Evolutionary conservation across 2,113 vertebrate species (phyloP).

Genomic region (Bucco capensis): DNA sequence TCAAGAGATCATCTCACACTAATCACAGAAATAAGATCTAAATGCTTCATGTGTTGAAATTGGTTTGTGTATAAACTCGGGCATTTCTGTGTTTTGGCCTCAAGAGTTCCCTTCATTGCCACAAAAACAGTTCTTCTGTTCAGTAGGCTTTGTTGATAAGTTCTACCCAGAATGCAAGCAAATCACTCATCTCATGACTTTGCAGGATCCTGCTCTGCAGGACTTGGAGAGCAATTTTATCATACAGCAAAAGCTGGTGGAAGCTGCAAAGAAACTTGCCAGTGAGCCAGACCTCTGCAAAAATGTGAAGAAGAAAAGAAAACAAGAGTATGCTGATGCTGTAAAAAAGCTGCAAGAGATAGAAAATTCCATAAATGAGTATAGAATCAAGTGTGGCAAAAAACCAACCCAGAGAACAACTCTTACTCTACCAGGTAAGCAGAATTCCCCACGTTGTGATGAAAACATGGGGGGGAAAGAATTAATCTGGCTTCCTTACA

Average conservation of each 20-base stretch:
- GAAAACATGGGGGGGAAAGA: neutral
- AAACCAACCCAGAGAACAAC: slow-evolving; percentile 86
- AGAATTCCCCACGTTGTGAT: neutral
- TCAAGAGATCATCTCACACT: neutral
- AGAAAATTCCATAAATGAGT: slow-evolving; percentile 88
- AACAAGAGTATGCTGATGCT: slow-evolving; percentile 83
- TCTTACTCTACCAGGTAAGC: slow-evolving; percentile 80
- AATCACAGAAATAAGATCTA: neutral
- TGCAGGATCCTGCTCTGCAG: slow-evolving; percentile 87
- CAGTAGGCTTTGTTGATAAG: neutral
- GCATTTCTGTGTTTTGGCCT: neutral
- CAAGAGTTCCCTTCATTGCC: neutral
- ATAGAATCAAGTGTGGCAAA: slow-evolving; percentile 84
- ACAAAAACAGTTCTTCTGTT: neutral
- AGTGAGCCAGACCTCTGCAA: slow-evolving; percentile 86
- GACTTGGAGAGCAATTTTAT: slow-evolving; percentile 90
- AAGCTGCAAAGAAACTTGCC: slow-evolving; percentile 89
- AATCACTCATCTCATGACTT: neutral
- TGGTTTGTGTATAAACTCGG: neutral
- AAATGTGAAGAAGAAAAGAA: slow-evolving; percentile 92
- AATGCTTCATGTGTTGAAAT: neutral
- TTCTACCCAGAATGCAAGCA: neutral
- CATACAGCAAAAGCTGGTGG: slow-evolving; percentile 92
- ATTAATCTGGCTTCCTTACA: neutral
- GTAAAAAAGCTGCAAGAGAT: slow-evolving; percentile 87